Base-by-base conservation (phyloP, 2,797 vertebrate genomes). In the Microcaecilia unicolor region DNA sequence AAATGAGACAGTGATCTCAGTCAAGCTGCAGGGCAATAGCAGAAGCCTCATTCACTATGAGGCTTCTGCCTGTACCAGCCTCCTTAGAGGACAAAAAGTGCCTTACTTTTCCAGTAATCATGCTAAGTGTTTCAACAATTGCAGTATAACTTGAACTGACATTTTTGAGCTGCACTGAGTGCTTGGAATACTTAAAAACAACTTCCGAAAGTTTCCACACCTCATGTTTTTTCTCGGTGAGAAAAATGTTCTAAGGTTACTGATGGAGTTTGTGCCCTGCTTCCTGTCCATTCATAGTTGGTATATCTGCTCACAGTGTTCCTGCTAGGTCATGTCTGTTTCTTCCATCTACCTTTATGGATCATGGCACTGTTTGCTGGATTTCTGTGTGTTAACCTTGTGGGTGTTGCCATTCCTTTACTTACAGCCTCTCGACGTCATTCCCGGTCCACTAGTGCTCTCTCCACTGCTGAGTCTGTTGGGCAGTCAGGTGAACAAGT, bases 361-460 rank as follows among this genome's bases (percentile, higher is more conserved):
- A 63, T 43, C 63, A 61, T 76, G 74, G 70, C 70, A 55, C 62
- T 48, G 35, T 72, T 66, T 59, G 62, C 64, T 2, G 14, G 67
- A 67, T 74, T 68, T 55, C 62, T 73, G 55, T 80, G 67, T 85
- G 81, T 85, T 95, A 91, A 96, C 79, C 56, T 67, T 75, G 52
- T 69, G 80, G 85, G 70, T 88, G 74, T 88, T 56, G 68, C 83
- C 83, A 67, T 80, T 87, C 83, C 84, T 81, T 84, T 80, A 86
- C 84, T 74, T 81, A 77, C 88, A 99, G 96, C 91, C 73, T 98
- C 96, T 84, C 91, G 93, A 89, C 93, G 93, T 67, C 93, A 97
- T 83, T 99, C 95, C 83, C 93, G 94, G 66, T 98, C 95, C 74
- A 99, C 94, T 90, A 99, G 93, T 58, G 93, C 94, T 63, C 90